Evolutionary conservation across 1,140 invertebrate genomes (phyloP), one percentile per base, ranked within the genome.

Genomic region (Lordiphosa collinella): DNA sequence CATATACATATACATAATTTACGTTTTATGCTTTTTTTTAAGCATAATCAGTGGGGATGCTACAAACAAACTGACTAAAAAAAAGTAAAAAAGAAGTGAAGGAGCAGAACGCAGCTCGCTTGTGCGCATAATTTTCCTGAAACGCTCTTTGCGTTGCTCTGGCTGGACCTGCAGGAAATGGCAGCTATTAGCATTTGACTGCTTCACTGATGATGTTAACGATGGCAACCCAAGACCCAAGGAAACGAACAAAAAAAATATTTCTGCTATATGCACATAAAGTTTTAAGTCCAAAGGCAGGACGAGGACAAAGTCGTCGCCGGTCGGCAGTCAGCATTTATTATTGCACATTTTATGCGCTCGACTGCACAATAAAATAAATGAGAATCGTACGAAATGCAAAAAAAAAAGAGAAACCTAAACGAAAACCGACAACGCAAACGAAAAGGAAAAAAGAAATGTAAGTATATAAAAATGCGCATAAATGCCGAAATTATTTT

Each of bases 181-280:
- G 71, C 67, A 82, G 76, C 76, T 80, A 84, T 80, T 80, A 80
- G 76, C 76, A 80, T 80, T 80, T 84, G 76, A 80, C 76, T 80
- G 76, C 76, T 80, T 80, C 78, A 80, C 76, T 80, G 75, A 80
- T 80, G 76, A 80, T 71, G 76, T 80, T 80, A 80, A 82, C 75
- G 75, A 80, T 80, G 75, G 63, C 76, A 75, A 57, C 65, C 38
- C 49, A 38, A 9, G 34, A 40, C 14, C n/a, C 8, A 35, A 38
- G 49, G 38, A 10, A 36, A 44, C 16, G 53, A 8, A 59, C 16
- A 41, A 51, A 35, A 34, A 52, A 38, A 32, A 13, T 4, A 38
- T 31, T 31, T 44, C 11, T 69, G 54, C 65, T 79, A 58, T 61
- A 80, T 80, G 69, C 69, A 80, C 64, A 79, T 79, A 60, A 73